Conservation (phyloP, 1,140 invertebrate species). For the Cherax quadricarinatus region DNA sequence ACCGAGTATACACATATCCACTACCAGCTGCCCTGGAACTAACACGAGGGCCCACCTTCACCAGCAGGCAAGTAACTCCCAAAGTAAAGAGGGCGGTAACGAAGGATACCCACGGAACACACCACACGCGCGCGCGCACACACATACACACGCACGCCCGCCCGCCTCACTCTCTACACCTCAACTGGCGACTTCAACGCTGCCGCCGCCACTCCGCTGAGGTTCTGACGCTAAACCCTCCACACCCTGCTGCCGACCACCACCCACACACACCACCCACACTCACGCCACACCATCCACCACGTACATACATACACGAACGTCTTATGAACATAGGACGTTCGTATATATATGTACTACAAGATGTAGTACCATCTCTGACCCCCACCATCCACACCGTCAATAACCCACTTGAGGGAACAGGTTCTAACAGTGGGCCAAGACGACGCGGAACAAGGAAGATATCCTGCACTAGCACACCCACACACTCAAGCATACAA, state of each 20-base stretch:
- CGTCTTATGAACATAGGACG: no score
- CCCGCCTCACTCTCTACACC: slow-evolving; percentile 22
- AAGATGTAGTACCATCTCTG: background rate
- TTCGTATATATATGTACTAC: no score
- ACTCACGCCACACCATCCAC: background rate
- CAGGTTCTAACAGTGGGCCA: background rate
- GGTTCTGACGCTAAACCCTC: slow-evolving; percentile 9
- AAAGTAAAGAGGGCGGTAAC: background rate
- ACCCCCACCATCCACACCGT: background rate
- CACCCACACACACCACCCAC: background rate
- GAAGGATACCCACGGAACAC: background rate
- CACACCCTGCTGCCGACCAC: background rate
- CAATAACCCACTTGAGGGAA: slow-evolving; percentile 10
- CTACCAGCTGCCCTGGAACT: background rate
- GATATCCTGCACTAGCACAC: background rate
- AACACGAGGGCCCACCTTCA: background rate
- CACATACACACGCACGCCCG: background rate
- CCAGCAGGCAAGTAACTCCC: background rate
- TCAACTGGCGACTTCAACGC: slow-evolving; percentile 42
- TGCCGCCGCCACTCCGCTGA: background rate
- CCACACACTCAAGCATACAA: background rate
- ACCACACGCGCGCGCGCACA: background rate
- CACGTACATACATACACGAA: background rate
- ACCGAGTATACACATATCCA: background rate
- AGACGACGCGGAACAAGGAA: slow-evolving; percentile 2